These are phyloP conservation scores for Corbicula japonica DNA, from an alignment of 2,888 invertebrate species.

Conservation along the genomic window DNA sequence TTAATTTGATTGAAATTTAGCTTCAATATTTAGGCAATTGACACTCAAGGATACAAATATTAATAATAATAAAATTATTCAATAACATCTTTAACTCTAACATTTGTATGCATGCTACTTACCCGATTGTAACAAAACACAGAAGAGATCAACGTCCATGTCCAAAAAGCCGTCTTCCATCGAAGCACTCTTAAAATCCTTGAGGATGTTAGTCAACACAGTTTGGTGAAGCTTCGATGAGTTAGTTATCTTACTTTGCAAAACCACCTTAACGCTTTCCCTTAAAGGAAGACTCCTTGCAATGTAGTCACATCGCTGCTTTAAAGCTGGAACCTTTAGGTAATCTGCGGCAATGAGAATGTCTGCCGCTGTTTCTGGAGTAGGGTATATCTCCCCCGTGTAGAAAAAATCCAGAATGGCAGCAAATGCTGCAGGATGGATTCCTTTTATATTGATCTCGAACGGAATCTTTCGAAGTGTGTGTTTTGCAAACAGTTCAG, in stretches of 20 bases:
- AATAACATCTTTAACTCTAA: no score
- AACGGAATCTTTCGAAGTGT: conserved; percentile 62
- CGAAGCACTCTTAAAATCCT: conserved; percentile 42
- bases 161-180: conserved; percentile 53
- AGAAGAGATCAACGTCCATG: conserved; percentile 64
- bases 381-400: conserved; percentile 63
- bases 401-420: conserved; percentile 75
- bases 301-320: conserved; percentile 44
- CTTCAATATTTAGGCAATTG: no score
- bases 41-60: no score
- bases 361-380: conserved; percentile 66
- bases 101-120: no score
- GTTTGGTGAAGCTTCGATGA: conserved; percentile 34
- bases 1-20: no score
- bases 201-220: conserved; percentile 42
- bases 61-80: neutral
- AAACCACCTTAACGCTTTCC: conserved; percentile 62
- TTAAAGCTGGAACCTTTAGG: conserved; percentile 65
- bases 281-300: conserved; percentile 61
- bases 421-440: conserved; percentile 73
- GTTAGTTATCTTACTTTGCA: conserved; percentile 31
- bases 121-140: conserved; percentile 10
- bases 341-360: conserved; percentile 69
- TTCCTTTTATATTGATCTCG: conserved; percentile 68
- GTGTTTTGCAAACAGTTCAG: conserved; percentile 64